These are phyloP conservation scores for human DNA, from an alignment of 2,113 vertebrate genomes.

Conservation along the genomic window GRCh38 chr2:196444501-196445000, in stretches of 20 bases:
- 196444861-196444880: neutral
- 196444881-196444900: neutral
- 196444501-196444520: neutral
- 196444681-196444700: neutral
- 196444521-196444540: neutral
- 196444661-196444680: neutral
- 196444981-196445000: neutral
- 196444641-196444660: neutral
- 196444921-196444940: neutral
- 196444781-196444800: neutral
- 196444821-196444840: neutral
- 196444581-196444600: neutral
- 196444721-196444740: neutral
- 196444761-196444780: neutral
- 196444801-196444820: neutral
- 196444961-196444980: neutral
- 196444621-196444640: neutral
- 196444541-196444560: neutral
- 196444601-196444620: neutral
- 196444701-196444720: no score
- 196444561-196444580: neutral
- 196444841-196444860: neutral
- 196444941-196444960: neutral
- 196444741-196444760: neutral
- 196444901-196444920: neutral